Percentiles rank a stretch among this genome's conserved stretches.
Evolutionary conservation across 2,797 vertebrate genomes (phyloP).

Genomic region (Poeciliopsis presidionis): DNA sequence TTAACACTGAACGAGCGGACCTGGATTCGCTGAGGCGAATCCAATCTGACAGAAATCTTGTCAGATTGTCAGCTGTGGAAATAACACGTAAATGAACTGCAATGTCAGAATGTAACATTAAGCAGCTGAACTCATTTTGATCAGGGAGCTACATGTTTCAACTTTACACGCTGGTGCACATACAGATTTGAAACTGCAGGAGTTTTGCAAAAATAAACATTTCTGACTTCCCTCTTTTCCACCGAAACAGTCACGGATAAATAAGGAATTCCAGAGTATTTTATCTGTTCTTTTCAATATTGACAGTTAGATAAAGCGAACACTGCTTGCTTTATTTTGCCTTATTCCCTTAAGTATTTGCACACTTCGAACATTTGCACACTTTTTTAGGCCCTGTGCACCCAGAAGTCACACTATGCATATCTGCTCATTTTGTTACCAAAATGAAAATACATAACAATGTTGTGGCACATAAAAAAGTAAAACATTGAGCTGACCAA

Average conservation of each 20-base stretch:
- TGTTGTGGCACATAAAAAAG: background rate
- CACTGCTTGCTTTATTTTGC: background rate
- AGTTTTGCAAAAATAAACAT: background rate
- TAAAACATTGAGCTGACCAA: background rate
- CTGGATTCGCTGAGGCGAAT: conserved; percentile 30
- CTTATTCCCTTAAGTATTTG: background rate
- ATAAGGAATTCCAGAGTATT: background rate
- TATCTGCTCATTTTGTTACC: background rate
- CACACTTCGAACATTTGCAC: background rate
- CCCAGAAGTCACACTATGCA: background rate
- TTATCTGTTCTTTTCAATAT: background rate
- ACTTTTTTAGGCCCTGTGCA: background rate
- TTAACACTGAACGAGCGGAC: conserved; percentile 22
- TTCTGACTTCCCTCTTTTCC: background rate
- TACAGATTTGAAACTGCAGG: background rate
- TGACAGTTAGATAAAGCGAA: background rate
- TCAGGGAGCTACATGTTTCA: background rate
- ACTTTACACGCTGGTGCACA: too few species aligned
- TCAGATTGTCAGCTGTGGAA: conserved; percentile 42
- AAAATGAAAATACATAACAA: background rate
- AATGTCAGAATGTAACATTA: background rate
- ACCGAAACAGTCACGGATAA: background rate
- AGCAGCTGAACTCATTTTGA: background rate
- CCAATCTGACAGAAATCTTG: background rate
- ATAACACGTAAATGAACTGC: conserved; percentile 3